phyloP scores from a whole-genome alignment of 1,140 invertebrate species.

The Dinoponera quadriceps region DNA sequence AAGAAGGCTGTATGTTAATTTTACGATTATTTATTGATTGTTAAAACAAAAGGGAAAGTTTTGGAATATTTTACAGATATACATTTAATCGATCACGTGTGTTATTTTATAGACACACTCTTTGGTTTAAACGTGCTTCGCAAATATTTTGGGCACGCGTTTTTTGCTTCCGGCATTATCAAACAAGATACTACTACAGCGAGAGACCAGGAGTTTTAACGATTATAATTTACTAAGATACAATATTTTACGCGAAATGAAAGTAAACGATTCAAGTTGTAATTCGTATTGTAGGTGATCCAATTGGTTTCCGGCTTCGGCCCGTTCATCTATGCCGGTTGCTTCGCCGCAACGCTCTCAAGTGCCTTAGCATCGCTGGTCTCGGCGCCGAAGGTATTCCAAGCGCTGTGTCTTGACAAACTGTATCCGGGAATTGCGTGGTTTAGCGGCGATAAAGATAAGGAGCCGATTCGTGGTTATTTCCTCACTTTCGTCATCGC shows the following conservation, averaged over 20 bases:
- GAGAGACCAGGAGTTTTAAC: too few relatives aligned
- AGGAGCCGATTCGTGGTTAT: conserved; percentile 97
- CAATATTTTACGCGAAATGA: neutral
- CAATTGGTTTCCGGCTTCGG: conserved; percentile 95
- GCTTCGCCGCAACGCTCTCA: conserved; percentile 98
- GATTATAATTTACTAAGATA: neutral
- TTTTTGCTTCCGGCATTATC: too few relatives aligned
- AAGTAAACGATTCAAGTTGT: neutral
- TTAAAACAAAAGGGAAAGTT: too few relatives aligned
- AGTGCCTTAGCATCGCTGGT: conserved; percentile 98
- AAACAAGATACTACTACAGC: too few relatives aligned
- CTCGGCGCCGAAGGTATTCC: conserved; percentile 97
- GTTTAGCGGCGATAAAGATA: conserved; percentile 97
- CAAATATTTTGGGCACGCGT: too few relatives aligned
- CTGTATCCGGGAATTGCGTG: conserved; percentile 96
- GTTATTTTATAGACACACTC: too few relatives aligned
- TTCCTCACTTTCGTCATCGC: conserved; percentile 96
- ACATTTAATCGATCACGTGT: too few relatives aligned
- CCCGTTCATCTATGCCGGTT: conserved; percentile 97
- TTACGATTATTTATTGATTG: too few relatives aligned
- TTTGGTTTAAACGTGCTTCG: too few relatives aligned
- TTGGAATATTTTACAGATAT: too few relatives aligned
- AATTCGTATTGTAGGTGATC: conserved; percentile 90
- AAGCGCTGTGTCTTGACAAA: conserved; percentile 98
- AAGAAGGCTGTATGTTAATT: too few relatives aligned